Conservation (phyloP, 2,888 invertebrate genomes). For the Epiperipatus broadwayi region DNA sequence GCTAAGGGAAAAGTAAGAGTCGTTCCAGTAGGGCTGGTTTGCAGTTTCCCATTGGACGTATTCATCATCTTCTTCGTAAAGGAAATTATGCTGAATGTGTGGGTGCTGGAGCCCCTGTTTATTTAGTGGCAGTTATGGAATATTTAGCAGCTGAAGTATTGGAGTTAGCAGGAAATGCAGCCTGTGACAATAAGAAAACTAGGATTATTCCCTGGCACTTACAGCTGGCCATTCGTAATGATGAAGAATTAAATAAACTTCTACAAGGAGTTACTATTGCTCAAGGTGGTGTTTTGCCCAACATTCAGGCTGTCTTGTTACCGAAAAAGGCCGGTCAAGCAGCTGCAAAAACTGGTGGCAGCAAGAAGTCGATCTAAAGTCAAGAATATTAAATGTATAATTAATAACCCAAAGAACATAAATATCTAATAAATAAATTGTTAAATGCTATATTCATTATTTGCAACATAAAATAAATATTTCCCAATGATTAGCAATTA, state of each 20-base stretch:
- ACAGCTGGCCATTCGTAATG: constrained; percentile 28
- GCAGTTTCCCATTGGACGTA: constrained; percentile 10
- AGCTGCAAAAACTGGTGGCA: too few relatives aligned
- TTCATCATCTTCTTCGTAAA: constrained; percentile 11
- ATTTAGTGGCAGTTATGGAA: constrained; percentile 29
- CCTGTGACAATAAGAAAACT: constrained; percentile 28
- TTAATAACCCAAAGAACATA: too few relatives aligned
- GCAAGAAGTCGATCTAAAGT: too few relatives aligned
- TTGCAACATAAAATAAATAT: too few relatives aligned
- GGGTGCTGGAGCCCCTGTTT: constrained; percentile 22
- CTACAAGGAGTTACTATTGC: constrained; percentile 32
- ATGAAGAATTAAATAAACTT: constrained; percentile 29
- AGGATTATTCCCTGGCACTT: constrained; percentile 29
- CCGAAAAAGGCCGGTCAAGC: constrained; percentile 30
- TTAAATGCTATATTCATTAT: too few relatives aligned
- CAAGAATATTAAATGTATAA: too few relatives aligned
- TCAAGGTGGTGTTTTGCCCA: constrained; percentile 33
- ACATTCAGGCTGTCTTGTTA: constrained; percentile 29
- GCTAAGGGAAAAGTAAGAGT: constrained; percentile 31
- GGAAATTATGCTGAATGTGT: constrained; percentile 9
- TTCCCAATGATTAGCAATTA: too few relatives aligned
- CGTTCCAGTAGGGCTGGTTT: constrained; percentile 22
- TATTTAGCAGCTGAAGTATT: constrained; percentile 30
- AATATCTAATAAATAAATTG: too few relatives aligned
- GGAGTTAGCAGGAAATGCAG: constrained; percentile 29